Percentiles rank a stretch among this genome's conserved stretches.
phyloP scores from a whole-genome alignment of 2,113 vertebrate species.

The Sula dactylatra region DNA sequence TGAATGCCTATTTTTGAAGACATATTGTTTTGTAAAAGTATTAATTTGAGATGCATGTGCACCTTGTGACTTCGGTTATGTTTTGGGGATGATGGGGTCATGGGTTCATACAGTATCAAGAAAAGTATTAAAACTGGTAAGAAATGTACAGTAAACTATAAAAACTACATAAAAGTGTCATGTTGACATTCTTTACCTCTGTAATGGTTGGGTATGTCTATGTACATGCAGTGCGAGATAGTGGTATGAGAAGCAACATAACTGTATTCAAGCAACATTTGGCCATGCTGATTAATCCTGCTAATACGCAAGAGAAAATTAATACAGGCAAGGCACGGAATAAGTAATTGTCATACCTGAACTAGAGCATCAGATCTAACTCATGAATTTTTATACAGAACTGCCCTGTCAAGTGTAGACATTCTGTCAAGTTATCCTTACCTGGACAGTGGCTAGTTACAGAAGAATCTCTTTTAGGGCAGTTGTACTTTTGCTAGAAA shows the following conservation, averaged over 20 bases:
- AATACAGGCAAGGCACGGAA: neutral
- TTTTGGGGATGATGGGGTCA: neutral
- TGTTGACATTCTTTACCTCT: neutral
- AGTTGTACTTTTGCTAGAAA: neutral
- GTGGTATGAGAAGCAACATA: neutral
- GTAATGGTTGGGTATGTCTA: neutral
- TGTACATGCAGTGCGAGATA: neutral
- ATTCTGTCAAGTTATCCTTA: neutral
- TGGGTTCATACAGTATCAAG: neutral
- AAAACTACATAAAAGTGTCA: neutral
- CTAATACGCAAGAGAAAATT: constrained; percentile 18
- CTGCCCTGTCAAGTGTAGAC: neutral
- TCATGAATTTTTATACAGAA: neutral
- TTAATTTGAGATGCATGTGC: neutral
- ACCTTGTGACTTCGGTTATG: neutral
- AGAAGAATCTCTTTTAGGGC: neutral
- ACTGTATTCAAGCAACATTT: neutral
- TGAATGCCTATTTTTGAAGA: fast-evolving
- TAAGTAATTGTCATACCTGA: neutral
- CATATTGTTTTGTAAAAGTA: neutral
- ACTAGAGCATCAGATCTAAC: neutral
- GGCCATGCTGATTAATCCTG: constrained; percentile 12
- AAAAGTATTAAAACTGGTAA: neutral
- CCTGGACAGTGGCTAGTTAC: neutral
- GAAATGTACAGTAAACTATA: neutral